A percentile compares a stretch with the other conserved stretches of the same genome.
phyloP scores from a whole-genome alignment of 1,140 invertebrate species.

The Neodiprion virginianus region DNA sequence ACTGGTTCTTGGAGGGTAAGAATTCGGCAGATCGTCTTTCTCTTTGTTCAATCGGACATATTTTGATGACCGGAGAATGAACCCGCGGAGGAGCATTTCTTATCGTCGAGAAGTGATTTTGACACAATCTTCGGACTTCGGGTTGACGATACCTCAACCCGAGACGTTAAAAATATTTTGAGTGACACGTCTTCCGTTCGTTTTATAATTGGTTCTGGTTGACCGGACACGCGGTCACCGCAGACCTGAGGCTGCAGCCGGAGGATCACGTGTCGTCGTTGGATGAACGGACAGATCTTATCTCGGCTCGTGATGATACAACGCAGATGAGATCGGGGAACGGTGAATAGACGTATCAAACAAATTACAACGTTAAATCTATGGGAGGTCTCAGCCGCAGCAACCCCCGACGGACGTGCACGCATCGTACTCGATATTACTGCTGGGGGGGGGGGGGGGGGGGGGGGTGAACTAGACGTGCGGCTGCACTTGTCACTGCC shows the following conservation, averaged over 20 bases:
- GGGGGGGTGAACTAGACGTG: neutral
- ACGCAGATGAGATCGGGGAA: neutral
- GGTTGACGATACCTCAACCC: no score
- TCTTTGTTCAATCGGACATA: no score
- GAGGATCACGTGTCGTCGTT: neutral
- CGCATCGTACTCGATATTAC: neutral
- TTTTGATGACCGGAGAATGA: no score
- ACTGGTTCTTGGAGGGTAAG: no score
- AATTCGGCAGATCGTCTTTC: no score
- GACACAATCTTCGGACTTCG: no score
- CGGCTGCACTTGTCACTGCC: conserved; percentile 6
- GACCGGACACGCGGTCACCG: neutral
- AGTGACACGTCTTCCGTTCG: no score
- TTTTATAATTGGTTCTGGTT: no score
- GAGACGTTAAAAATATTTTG: no score
- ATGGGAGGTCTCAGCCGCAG: neutral
- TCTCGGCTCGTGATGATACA: neutral
- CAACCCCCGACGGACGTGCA: neutral
- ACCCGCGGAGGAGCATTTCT: no score
- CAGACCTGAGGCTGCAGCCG: conserved; percentile 17
- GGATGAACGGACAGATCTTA: neutral
- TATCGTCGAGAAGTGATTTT: no score
- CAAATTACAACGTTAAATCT: conserved; percentile 8
- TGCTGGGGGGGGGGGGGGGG: neutral
- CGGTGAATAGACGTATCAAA: neutral